These are phyloP conservation scores for Semicossyphus pulcher DNA, from an alignment of 2,113 vertebrate genomes.

Conservation along the genomic window DNA sequence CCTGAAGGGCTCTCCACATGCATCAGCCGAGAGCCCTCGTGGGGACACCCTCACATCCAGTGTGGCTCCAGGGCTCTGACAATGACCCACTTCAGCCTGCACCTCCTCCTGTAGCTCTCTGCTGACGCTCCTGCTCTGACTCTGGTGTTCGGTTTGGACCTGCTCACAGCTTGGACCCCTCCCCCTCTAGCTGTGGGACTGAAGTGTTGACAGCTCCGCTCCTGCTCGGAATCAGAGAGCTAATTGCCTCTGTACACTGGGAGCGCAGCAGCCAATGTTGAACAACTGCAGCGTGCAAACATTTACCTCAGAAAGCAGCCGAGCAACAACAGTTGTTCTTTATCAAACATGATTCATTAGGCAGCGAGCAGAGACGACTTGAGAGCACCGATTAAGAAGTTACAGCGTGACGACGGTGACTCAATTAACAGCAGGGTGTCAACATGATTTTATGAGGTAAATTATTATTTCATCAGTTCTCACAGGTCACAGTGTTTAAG, in stretches of 20 bases:
- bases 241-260: slow-evolving; percentile 24
- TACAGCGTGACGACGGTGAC: not conserved
- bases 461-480: too few species aligned
- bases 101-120: not conserved
- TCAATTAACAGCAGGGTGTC: slow-evolving; percentile 22
- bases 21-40: not conserved
- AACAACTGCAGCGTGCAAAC: slow-evolving; percentile 31
- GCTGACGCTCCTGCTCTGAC: too few species aligned
- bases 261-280: not conserved
- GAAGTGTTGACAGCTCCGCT: slow-evolving; percentile 18
- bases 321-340: slow-evolving; percentile 24
- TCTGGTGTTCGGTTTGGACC: too few species aligned
- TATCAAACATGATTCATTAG: slow-evolving; percentile 24
- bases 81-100: slow-evolving; percentile 9
- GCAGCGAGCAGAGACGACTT: not conserved
- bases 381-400: slow-evolving; percentile 18
- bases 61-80: not conserved
- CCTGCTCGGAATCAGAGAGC: slow-evolving; percentile 23
- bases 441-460: too few species aligned
- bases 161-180: too few species aligned
- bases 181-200: not conserved
- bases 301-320: slow-evolving; percentile 23
- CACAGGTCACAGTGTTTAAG: too few species aligned
- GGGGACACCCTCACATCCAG: not conserved
- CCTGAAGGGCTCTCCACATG: slow-evolving; percentile 11